Evolutionary conservation across 2,113 vertebrate species (phyloP).

Genomic region (Grammomys dolichurus): DNA sequence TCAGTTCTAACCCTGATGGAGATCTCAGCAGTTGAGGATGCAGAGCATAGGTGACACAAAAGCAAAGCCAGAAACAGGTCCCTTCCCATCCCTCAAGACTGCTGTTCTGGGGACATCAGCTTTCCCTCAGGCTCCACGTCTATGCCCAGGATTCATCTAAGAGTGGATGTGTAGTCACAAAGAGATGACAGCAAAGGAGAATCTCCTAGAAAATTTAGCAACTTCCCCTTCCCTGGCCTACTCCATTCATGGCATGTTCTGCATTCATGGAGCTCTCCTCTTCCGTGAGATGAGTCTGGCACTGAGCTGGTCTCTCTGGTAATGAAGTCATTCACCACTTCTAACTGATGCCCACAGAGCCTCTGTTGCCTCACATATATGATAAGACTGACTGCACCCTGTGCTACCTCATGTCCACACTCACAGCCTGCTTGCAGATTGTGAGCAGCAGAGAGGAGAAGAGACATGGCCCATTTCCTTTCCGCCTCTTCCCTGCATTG

Average conservation of each 20-base stretch:
- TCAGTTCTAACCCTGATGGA: background rate
- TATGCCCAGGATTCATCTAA: background rate
- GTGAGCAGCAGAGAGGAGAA: background rate
- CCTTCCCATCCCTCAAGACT: background rate
- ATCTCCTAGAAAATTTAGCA: background rate
- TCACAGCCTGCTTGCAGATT: background rate
- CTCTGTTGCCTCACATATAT: background rate
- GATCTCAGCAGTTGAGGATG: background rate
- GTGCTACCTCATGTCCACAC: background rate
- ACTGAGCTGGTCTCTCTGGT: background rate
- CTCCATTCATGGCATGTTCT: background rate
- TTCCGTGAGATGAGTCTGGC: background rate
- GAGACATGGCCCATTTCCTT: too few relatives aligned
- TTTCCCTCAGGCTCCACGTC: background rate
- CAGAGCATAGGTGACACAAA: background rate
- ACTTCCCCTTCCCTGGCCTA: background rate
- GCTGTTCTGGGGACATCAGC: background rate
- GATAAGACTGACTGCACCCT: background rate
- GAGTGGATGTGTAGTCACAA: background rate
- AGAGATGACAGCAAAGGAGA: background rate
- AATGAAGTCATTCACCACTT: background rate
- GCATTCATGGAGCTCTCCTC: background rate
- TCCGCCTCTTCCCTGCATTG: background rate
- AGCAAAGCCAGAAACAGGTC: background rate
- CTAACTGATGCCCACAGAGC: background rate